phyloP scores from a whole-genome alignment of 2,113 vertebrate species.

The Neodontobutis hainanensis region DNA sequence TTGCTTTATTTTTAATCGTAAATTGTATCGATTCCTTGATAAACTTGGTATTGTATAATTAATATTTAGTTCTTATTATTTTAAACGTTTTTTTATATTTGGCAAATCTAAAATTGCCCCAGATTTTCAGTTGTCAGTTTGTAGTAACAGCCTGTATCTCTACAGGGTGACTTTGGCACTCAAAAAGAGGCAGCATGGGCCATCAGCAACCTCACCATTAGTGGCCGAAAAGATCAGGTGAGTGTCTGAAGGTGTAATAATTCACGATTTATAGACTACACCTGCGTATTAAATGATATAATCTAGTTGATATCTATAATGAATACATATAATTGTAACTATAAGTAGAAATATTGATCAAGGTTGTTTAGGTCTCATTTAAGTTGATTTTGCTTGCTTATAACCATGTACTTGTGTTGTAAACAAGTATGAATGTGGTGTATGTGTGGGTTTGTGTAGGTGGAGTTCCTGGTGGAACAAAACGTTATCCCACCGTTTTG shows the following conservation, averaged over 20 bases:
- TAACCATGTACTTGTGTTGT: conserved; percentile 57
- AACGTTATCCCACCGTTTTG: conserved; percentile 98
- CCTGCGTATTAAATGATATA: no score
- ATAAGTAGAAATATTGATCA: no score
- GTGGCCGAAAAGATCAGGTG: conserved; percentile 99
- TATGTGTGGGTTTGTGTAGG: conserved; percentile 80
- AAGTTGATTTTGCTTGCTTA: conserved; percentile 10
- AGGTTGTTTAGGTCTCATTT: neutral
- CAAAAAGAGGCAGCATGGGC: conserved; percentile 99
- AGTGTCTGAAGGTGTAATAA: conserved; percentile 23
- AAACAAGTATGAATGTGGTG: conserved; percentile 68
- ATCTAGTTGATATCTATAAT: no score
- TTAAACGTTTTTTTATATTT: neutral
- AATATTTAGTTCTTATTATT: no score
- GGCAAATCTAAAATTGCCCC: neutral
- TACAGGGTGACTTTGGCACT: conserved; percentile 97
- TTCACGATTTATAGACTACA: neutral
- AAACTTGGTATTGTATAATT: neutral
- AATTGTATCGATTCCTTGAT: conserved; percentile 4
- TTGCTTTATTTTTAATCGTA: no score
- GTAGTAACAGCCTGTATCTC: conserved; percentile 69
- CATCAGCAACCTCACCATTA: conserved; percentile 99
- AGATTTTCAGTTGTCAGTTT: conserved; percentile 1
- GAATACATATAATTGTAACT: neutral
- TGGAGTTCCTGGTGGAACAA: conserved; percentile 97